Conservation (phyloP, 23 tunicate genomes). For the Oikopleura dioica region DNA sequence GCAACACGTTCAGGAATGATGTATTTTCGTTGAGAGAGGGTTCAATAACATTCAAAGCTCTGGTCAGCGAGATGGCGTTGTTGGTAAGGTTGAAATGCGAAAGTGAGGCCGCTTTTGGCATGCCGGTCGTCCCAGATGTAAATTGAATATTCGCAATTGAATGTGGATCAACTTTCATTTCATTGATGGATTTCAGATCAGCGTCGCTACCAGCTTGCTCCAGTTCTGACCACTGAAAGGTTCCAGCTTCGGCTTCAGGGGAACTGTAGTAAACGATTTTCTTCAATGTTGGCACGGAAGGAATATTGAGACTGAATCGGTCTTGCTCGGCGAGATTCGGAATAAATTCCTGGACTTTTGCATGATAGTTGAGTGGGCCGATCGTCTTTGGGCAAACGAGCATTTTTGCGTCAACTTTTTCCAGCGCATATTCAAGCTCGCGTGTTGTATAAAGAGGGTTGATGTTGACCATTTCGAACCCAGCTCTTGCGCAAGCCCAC, state of each 20-base stretch:
- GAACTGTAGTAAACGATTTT: background rate
- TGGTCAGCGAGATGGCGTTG: background rate
- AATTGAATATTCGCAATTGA: constrained; percentile 7
- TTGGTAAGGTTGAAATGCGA: constrained; percentile 1
- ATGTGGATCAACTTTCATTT: background rate
- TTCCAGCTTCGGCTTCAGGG: background rate
- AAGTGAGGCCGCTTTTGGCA: constrained; percentile 1
- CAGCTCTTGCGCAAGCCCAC: constrained; percentile 4
- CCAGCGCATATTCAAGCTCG: constrained; percentile 9
- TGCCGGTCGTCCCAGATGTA: constrained; percentile 5
- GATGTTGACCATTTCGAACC: background rate
- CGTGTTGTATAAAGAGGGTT: constrained; percentile 5
- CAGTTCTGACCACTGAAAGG: background rate
- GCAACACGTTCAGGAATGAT: background rate
- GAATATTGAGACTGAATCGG: background rate
- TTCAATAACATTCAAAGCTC: background rate
- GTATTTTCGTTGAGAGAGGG: background rate
- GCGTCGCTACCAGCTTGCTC: background rate
- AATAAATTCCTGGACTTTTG: background rate
- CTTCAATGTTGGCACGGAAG: background rate
- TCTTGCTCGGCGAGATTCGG: background rate
- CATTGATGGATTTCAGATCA: background rate
- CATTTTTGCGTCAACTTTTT: constrained; percentile 4
- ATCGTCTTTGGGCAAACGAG: background rate
- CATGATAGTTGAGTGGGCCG: constrained; percentile 5